Evolutionary conservation across 2,888 invertebrate genomes (phyloP), one percentile per base, ranked within the genome.

Genomic region (Selenia dentaria): DNA sequence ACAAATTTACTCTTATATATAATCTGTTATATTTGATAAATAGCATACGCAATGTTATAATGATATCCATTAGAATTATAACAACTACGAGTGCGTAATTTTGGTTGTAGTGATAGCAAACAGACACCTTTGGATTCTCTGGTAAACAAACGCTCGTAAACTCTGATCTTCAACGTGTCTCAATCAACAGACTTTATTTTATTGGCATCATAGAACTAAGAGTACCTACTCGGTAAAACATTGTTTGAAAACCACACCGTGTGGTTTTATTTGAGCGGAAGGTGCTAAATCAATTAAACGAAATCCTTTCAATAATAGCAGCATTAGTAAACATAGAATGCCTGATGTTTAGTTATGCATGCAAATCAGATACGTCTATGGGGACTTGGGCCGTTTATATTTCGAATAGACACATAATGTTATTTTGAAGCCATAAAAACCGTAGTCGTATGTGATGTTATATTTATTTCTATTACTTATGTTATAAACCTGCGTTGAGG

Each of bases 331-430:
- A 61, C 68, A 56, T 51, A 40, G 54, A 62, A 59, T 62, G 71
- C 58, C 54, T 54, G 57, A 55, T 55, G 60, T 61, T 59, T 63
- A 62, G 64, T 77, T 74, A 70, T 57, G 74, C 67, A 79, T 79
- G 75, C 74, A 75, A 78, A 79, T 72, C 71, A 71, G 62, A 67
- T 54, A 59, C 64, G 56, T 59, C 65, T 65, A 65, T 64, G 62
- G 64, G 51, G 61, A 65, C 67, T 65, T 59, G 56, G 55, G 63
- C 58, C 58, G 64, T 64, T 67, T 65, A 61, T 59, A 59, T 57
- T 54, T 64, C 13, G 29, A 41, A 35, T 22, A 48, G 26, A n/a
- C 33, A 42, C 45, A n/a, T 36, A 42, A 49, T 44, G 28, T 37
- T 45, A 38, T 44, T 44, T 43, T 46, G 24, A 24, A 36, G 22